Conservation (phyloP, 2,113 vertebrate genomes). For the Ondatra zibethicus region DNA sequence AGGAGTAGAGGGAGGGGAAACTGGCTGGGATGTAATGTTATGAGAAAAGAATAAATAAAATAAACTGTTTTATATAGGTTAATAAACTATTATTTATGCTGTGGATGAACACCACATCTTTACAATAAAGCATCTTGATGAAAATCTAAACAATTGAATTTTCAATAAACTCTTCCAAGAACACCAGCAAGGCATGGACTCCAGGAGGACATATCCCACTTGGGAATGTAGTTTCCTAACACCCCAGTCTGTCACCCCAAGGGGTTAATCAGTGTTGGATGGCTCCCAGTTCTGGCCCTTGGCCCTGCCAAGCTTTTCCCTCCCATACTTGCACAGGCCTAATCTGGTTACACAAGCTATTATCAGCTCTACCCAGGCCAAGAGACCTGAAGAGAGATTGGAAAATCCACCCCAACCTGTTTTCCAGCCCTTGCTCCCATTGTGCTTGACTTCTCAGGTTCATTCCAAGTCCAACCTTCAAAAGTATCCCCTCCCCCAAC, state of each 20-base stretch:
- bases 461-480: not conserved
- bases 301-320: not conserved
- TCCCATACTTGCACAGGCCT: conserved; percentile 29
- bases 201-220: conserved; percentile 13
- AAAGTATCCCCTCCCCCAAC: not conserved
- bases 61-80: not conserved
- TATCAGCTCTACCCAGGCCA: conserved; percentile 62
- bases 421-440: not conserved
- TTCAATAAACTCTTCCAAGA: not conserved
- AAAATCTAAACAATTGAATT: conserved; percentile 5
- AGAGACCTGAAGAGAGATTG: conserved; percentile 56
- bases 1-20: not conserved
- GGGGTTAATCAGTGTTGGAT: conserved; percentile 50
- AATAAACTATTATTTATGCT: not conserved
- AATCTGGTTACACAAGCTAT: conserved; percentile 44
- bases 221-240: conserved; percentile 58
- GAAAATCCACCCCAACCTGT: conserved; percentile 52
- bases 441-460: not conserved
- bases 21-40: not conserved
- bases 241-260: fast-evolving
- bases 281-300: not conserved
- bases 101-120: not conserved
- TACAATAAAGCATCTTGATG: conserved; percentile 25
- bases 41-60: not conserved
- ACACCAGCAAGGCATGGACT: conserved; percentile 19